phyloP scores from a whole-genome alignment of 1,140 invertebrate genomes.

The Achatina immaculata region DNA sequence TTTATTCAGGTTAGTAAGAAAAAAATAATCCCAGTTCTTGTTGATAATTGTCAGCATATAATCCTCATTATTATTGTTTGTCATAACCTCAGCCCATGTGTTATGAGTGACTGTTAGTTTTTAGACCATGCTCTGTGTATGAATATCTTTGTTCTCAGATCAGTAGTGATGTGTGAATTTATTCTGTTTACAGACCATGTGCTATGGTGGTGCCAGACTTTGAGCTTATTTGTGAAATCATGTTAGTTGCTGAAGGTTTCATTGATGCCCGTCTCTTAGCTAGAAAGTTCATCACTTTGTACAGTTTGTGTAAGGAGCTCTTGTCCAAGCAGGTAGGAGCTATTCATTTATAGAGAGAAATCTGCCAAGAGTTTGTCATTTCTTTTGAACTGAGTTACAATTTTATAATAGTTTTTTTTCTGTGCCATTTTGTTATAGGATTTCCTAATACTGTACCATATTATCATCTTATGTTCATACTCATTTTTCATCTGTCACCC shows the following conservation, averaged over 20 bases:
- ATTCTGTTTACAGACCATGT: slow-evolving; percentile 85
- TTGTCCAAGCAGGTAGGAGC: slow-evolving; percentile 87
- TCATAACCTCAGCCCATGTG: too few species aligned
- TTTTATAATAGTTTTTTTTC: background rate
- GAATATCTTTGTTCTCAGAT: too few species aligned
- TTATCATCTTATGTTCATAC: too few species aligned
- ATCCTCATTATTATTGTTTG: too few species aligned
- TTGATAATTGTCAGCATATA: too few species aligned
- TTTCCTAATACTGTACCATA: too few species aligned
- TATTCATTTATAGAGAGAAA: slow-evolving; percentile 8
- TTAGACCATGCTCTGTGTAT: too few species aligned
- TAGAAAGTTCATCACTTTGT: slow-evolving; percentile 95
- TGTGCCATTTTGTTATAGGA: too few species aligned
- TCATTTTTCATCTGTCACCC: too few species aligned
- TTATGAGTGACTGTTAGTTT: too few species aligned
- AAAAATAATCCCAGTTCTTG: too few species aligned
- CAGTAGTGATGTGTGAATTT: too few species aligned
- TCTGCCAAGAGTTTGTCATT: background rate
- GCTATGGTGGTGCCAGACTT: slow-evolving; percentile 99
- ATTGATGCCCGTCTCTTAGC: slow-evolving; percentile 92
- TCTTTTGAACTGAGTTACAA: background rate
- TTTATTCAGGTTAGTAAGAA: slow-evolving; percentile 79
- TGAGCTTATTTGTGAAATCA: slow-evolving; percentile 97
- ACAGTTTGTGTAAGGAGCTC: slow-evolving; percentile 93
- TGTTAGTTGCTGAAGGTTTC: slow-evolving; percentile 98